Percentiles rank a stretch among this genome's conserved stretches.
Evolutionary conservation across 1,140 invertebrate genomes (phyloP).

Genomic region (Agrypnia vestita): DNA sequence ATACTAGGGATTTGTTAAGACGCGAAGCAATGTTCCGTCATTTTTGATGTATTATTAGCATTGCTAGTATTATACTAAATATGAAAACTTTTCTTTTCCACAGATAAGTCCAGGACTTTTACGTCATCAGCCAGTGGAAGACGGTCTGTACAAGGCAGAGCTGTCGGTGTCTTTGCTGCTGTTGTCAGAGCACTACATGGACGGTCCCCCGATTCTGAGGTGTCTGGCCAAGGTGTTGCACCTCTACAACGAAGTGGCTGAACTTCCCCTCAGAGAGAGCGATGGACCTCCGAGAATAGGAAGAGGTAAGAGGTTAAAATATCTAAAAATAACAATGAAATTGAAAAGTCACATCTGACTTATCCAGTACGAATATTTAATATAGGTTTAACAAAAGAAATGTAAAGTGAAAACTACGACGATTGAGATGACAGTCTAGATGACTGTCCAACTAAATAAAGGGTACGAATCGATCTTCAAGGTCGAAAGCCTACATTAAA

Average conservation of each 20-base stretch:
- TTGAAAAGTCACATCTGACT: no score
- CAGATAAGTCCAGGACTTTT: slow-evolving; percentile 58
- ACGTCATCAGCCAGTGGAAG: slow-evolving; percentile 53
- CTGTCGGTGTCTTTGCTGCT: slow-evolving; percentile 56
- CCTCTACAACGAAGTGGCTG: slow-evolving; percentile 54
- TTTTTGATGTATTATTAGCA: no score
- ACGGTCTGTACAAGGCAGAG: slow-evolving; percentile 55
- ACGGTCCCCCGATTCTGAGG: slow-evolving; percentile 55
- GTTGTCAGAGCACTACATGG: slow-evolving; percentile 49
- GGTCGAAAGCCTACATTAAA: no score
- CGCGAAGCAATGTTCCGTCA: no score
- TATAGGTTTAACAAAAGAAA: no score
- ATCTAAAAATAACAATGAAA: not conserved
- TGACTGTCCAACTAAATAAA: no score
- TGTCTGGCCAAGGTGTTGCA: slow-evolving; percentile 58
- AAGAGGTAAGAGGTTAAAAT: slow-evolving; percentile 50
- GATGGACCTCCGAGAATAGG: slow-evolving; percentile 57
- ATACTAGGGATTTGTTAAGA: no score
- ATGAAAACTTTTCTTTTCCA: not conserved
- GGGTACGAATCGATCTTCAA: no score
- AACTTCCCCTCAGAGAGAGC: slow-evolving; percentile 52
- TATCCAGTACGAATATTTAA: no score
- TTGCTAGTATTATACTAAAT: no score
- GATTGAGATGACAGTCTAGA: no score
- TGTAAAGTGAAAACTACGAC: no score